Evolutionary conservation across 2,888 invertebrate genomes (phyloP), one percentile per base, ranked within the genome.

Genomic region (Cosmia pyralina): DNA sequence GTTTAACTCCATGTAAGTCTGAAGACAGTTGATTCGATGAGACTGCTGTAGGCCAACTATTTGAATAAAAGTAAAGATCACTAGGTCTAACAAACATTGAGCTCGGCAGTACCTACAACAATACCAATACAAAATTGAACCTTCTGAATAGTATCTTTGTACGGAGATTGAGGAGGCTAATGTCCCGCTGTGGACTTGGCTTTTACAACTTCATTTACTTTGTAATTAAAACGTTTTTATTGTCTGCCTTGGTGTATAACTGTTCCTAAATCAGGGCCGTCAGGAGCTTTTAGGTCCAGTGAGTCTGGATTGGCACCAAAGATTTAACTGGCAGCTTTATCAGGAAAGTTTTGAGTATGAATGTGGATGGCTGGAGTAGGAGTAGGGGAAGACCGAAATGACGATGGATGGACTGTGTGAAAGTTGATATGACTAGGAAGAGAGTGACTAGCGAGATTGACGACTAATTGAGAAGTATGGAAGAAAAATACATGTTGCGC

Each of bases 201-300:
- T 53, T 46, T 75, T 46, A 72, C 53, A 53, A 53, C 75, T 63
- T 62, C 53, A 55, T 63, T 72, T 48, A 10, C 13, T 53, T 74
- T 60, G 52, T 53, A 75, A 75, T 72, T 28, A 75, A 41, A 75
- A n/a, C 15, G 34, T 48, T 75, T 75, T 55, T 38, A 62, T 28
- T 63, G 22, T 46, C 6, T 38, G 22, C 15, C 10, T 59, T 34
- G 4, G 22, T 52, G 46, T 46, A 17, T 59, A 46, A 22, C 19
- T 34, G 44, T 19, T 41, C 7, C 5, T 57, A 7, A 19, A 73
- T 34, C 19, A 22, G 34, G 50, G n/a, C 17, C 5, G n/a, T 73
- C 11, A 22, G 28, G 11, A 53, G 15, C 6, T 41, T 74, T 50
- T 22, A 48, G 15, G 15, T 10, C 17, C n/a, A 10, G 52, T 46